Base-by-base conservation (phyloP, 1,140 invertebrate species). In the Pseudomyrmex gracilis region DNA sequence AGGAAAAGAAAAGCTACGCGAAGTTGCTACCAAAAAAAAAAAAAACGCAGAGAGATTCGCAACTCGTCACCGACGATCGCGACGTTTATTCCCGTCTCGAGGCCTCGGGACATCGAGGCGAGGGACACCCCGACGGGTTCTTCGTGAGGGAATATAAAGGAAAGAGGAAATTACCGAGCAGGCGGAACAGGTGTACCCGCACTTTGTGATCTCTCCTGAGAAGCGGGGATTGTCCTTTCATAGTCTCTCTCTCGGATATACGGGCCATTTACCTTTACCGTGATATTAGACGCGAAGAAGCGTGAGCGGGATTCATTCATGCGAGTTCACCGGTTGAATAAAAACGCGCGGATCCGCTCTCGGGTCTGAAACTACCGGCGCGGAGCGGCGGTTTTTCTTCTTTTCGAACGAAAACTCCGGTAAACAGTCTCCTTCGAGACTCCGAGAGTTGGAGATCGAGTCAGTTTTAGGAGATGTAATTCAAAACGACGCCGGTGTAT, bases 201-300 rank as follows among this genome's bases (percentile, higher is more conserved):
- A 82, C 60, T 66, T 34, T 34, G 34, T 43, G 80, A 73, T 82
- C 74, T 22, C 57, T 34, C 34, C 34, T 34, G 34, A 53, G 34
- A 53, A 55, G 20, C 55, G 55, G 76, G 58, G n/a, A 34, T 60
- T 76, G 63, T 80, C 67, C 73, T 73, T 87, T 73, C 67, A 51
- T 55, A 9, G 24, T 49, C 43, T 68, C 34, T 68, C 34, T 34
- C 85, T 91, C 87, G 92, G 92, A 93, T 91, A 92, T 91, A 89
- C 92, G 93, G 90, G 90, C 87, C 92, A 93, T 94, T 94, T 93
- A 91, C 89, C 89, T 91, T 92, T 92, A 91, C 85, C 85, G 10
- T 49, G 82, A 78, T 68, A 89, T 90, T 90, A 82, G 45, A 82
- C 74, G 70, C 83, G 77, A 84, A 82, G 76, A 63, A 61, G 80